A percentile compares a stretch with the other conserved stretches of the same genome.
Evolutionary conservation across 2,113 vertebrate genomes (phyloP).

Genomic region (Suricata suricatta): DNA sequence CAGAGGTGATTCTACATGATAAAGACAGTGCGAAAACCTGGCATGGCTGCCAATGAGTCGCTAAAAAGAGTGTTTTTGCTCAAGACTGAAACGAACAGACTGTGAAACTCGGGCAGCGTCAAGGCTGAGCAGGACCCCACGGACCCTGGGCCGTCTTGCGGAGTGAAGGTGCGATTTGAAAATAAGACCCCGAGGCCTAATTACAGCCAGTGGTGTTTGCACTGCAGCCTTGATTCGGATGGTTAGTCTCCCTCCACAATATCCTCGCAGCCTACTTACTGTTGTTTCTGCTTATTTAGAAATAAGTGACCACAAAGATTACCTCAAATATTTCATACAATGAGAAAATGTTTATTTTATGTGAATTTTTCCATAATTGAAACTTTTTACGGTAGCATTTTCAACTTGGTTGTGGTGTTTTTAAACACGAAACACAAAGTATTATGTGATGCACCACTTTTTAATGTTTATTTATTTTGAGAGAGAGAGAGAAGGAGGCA

Average conservation of each 20-base stretch:
- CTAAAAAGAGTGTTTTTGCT: not conserved
- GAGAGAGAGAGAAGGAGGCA: no score
- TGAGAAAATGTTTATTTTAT: not conserved
- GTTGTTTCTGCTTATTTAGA: not conserved
- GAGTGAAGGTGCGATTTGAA: not conserved
- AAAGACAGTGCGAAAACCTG: not conserved
- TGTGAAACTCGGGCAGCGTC: not conserved
- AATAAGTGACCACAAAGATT: not conserved
- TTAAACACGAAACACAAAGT: not conserved
- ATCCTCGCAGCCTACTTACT: no score
- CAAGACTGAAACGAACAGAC: not conserved
- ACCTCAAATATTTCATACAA: not conserved
- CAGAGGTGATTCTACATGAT: no score
- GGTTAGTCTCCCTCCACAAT: not conserved
- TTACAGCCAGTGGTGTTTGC: not conserved
- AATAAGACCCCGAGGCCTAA: not conserved
- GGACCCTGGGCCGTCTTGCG: fast-evolving
- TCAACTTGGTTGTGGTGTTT: not conserved
- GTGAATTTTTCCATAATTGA: not conserved
- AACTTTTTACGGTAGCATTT: not conserved
- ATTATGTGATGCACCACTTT: no score
- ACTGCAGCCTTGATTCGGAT: not conserved
- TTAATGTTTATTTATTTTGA: no score
- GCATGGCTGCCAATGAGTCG: fast-evolving
- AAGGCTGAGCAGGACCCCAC: not conserved